phyloP scores from a whole-genome alignment of 2,797 vertebrate species.

The Cyclura pinguis region DNA sequence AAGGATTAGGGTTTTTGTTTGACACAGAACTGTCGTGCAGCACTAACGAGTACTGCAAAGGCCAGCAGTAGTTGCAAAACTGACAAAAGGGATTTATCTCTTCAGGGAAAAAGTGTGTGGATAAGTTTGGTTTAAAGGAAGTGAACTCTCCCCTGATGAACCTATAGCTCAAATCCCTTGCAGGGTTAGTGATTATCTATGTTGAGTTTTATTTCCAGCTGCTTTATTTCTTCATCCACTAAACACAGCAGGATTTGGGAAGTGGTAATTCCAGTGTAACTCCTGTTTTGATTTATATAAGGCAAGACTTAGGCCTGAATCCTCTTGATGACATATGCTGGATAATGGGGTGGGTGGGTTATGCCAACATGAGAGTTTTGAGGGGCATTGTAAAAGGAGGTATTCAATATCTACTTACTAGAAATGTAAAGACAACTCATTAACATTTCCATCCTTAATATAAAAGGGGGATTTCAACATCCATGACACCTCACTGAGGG shows the following conservation, averaged over 20 bases:
- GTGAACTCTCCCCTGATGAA: constrained; percentile 51
- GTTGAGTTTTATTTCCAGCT: constrained; percentile 34
- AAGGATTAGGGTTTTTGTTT: constrained; percentile 65
- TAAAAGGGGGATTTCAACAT: no score
- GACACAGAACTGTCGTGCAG: constrained; percentile 68
- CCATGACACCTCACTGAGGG: no score
- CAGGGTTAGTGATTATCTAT: constrained; percentile 69
- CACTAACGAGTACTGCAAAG: constrained; percentile 59
- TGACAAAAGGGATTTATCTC: constrained; percentile 63
- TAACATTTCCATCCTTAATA: no score
- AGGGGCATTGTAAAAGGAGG: no score
- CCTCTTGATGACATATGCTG: not conserved
- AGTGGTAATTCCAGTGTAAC: constrained; percentile 34
- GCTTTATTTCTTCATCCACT: constrained; percentile 41
- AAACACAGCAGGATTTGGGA: constrained; percentile 50
- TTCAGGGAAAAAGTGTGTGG: constrained; percentile 51
- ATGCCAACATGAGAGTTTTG: no score
- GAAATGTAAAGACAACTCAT: no score
- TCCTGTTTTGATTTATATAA: constrained; percentile 38
- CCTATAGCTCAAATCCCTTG: constrained; percentile 58
- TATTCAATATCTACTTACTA: no score
- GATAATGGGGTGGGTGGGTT: no score
- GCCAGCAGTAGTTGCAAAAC: constrained; percentile 53
- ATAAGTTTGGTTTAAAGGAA: constrained; percentile 58
- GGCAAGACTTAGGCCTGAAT: not conserved